Evolutionary conservation across 2,888 invertebrate species (phyloP), one percentile per base, ranked within the genome.

Genomic region (Drosophila leonis): DNA sequence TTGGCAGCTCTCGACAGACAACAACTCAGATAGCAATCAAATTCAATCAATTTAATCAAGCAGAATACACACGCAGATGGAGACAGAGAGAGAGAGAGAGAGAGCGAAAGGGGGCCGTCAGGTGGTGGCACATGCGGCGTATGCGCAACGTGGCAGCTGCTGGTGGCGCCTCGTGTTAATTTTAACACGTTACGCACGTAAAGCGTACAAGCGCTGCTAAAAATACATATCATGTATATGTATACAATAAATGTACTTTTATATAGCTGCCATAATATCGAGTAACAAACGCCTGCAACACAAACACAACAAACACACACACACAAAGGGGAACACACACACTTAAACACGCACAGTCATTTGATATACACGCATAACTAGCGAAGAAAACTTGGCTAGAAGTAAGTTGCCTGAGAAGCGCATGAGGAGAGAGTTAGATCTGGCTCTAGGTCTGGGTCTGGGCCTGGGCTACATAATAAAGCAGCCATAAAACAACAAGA

Each of bases 151-250:
- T 75, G 79, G 70, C 75, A 63, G 65, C 74, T 72, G 79, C 31
- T 59, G 62, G 66, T 80, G 77, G 83, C 62, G 63, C 64, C 68
- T 77, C 63, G 77, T 76, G 85, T 84, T 86, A 86, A 89, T 86
- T 86, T 86, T 84, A 84, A 84, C 90, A 84, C 89, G 85, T 88
- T 88, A 88, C 87, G 82, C 89, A 88, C 85, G 89, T 83, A 87
- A 77, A 68, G 52, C 69, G 68, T 66, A 74, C 75, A 61, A 66
- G 71, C 74, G 72, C 72, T 80, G 88, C 86, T 80, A 87, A 87
- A 86, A 86, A 86, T 89, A 77, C 64, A 49, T 39, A 89, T 89
- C 78, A 78, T 83, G 63, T 68, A 62, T 61, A 31, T 29, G 65
- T 66, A 70, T 71, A 56, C 63, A 63, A 61, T 79, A 83, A 81